Percentiles rank a stretch among this genome's conserved stretches.
These are phyloP conservation scores for Siphamia tubifer DNA, from an alignment of 2,113 vertebrate genomes.

Conservation along the genomic window DNA sequence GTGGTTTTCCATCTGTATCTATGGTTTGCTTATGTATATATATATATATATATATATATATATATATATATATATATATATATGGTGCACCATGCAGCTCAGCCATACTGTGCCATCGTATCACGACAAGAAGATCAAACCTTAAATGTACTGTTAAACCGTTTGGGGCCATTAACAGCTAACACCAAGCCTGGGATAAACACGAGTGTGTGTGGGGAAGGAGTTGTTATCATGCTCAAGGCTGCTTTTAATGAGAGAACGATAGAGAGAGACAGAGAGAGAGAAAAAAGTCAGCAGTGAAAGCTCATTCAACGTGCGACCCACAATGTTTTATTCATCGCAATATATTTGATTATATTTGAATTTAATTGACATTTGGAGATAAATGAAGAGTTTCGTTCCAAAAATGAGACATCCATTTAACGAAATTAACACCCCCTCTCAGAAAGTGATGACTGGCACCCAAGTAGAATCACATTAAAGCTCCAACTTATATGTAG, in stretches of 20 bases:
- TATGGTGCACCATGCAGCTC: slow-evolving; percentile 9
- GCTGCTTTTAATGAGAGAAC: slow-evolving; percentile 49
- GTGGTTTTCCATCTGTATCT: background rate
- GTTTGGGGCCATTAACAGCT: slow-evolving; percentile 38
- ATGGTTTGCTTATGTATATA: background rate
- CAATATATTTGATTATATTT: slow-evolving; percentile 59
- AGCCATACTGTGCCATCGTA: slow-evolving; percentile 16
- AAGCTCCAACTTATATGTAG: background rate
- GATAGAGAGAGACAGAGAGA: slow-evolving; percentile 8
- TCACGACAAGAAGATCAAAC: slow-evolving; percentile 53
- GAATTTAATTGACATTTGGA: slow-evolving; percentile 65
- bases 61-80: too few relatives aligned
- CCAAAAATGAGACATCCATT: slow-evolving; percentile 53
- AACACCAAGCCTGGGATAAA: slow-evolving; percentile 1
- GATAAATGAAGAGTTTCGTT: slow-evolving; percentile 45
- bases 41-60: too few relatives aligned
- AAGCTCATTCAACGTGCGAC: slow-evolving; percentile 45
- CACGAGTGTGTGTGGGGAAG: slow-evolving; percentile 3
- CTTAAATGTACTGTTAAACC: slow-evolving; percentile 37
- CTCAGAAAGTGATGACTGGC: slow-evolving; percentile 30
- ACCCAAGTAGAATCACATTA: slow-evolving; percentile 6
- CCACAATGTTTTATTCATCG: slow-evolving; percentile 68
- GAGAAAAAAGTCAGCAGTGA: slow-evolving; percentile 30
- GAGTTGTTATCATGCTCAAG: slow-evolving; percentile 34
- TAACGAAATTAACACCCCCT: slow-evolving; percentile 47